phyloP scores from a whole-genome alignment of 1,140 invertebrate genomes.

The Wiebesia pumilae region DNA sequence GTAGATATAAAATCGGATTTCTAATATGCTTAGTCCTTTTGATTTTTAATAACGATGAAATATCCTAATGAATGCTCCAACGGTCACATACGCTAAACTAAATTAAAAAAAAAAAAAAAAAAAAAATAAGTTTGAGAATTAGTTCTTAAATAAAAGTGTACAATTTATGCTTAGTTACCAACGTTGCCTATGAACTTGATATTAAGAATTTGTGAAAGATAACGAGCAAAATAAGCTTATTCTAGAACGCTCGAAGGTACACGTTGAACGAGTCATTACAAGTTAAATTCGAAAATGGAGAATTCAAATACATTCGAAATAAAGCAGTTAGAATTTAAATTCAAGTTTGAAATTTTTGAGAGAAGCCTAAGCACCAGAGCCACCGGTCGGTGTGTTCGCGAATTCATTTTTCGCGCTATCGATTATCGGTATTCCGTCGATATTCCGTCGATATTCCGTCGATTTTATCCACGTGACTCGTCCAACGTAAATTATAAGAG shows the following conservation, averaged over 20 bases:
- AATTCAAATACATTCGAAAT: neutral
- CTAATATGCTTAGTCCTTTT: too few species aligned
- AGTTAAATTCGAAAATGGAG: neutral
- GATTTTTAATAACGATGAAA: too few species aligned
- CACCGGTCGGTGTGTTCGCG: neutral
- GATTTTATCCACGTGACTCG: neutral
- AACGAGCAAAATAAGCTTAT: neutral
- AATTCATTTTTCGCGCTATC: neutral
- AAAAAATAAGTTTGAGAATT: too few species aligned
- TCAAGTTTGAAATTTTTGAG: neutral
- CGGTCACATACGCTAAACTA: too few species aligned
- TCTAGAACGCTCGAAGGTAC: neutral
- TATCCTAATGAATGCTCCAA: too few species aligned
- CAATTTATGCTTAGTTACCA: too few species aligned
- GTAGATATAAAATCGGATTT: too few species aligned
- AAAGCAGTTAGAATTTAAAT: neutral
- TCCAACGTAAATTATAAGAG: neutral
- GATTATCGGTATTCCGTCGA: neutral
- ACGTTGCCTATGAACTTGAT: neutral
- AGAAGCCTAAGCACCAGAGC: neutral
- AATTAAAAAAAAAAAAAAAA: too few species aligned
- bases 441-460: neutral
- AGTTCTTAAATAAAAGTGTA: too few species aligned
- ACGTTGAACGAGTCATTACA: neutral
- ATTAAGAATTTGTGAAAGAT: neutral